Conservation (phyloP, 2,113 vertebrate species). For the Rhinoderma darwinii region DNA sequence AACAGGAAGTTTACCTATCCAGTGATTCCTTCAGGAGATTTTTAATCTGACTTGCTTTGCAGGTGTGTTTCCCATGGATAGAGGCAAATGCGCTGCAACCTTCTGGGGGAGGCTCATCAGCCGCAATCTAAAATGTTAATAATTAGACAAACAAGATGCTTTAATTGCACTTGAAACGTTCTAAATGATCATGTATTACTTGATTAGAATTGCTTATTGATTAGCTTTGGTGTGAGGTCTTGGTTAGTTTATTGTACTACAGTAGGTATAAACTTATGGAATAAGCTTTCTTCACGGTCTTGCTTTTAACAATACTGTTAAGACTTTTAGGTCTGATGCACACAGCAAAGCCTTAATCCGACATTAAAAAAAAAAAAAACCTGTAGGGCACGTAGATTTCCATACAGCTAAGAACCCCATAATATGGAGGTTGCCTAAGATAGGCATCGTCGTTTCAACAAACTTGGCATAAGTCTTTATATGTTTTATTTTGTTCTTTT, state of each 20-base stretch:
- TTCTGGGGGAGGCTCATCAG: conserved; percentile 87
- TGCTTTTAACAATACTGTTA: background rate
- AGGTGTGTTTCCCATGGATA: conserved; percentile 86
- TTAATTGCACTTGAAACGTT: conserved; percentile 67
- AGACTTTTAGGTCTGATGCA: background rate
- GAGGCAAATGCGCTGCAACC: conserved; percentile 88
- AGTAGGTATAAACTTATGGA: background rate
- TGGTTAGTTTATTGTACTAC: conserved; percentile 44
- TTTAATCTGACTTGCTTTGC: conserved; percentile 89
- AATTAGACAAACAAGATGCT: conserved; percentile 66
- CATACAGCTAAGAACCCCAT: too few species aligned
- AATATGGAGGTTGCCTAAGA: too few species aligned
- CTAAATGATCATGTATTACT: conserved; percentile 60
- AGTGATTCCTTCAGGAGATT: conserved; percentile 90
- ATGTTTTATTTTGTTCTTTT: too few species aligned
- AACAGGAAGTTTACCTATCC: conserved; percentile 78
- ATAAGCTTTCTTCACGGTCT: background rate
- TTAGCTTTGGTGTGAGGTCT: conserved; percentile 62
- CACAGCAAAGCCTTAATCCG: too few species aligned
- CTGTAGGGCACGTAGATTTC: too few species aligned
- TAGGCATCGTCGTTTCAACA: too few species aligned
- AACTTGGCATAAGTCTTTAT: too few species aligned
- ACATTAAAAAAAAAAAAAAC: too few species aligned
- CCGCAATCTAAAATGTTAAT: conserved; percentile 86
- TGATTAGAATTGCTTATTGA: conserved; percentile 72